Evolutionary conservation across 1,140 invertebrate genomes (phyloP).

Genomic region (Drosophila trapezifrons): DNA sequence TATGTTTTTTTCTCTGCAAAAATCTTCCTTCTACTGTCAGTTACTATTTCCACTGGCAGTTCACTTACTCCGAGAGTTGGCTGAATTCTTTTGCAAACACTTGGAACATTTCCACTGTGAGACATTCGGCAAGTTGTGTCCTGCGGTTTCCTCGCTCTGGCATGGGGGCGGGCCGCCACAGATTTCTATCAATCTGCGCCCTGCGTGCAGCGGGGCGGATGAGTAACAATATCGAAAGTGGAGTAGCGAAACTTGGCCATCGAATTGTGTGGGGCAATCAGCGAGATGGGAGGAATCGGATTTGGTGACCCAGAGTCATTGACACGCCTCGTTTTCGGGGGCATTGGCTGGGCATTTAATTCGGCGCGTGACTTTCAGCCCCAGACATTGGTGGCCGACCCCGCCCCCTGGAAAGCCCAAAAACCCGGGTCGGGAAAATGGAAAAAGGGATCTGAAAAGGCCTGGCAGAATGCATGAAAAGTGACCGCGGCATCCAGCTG

Average conservation of each 20-base stretch:
- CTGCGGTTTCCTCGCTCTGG: neutral
- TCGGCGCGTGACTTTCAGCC: constrained; percentile 36
- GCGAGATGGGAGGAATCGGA: constrained; percentile 27
- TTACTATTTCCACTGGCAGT: neutral
- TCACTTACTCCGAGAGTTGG: neutral
- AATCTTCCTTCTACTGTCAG: too few species aligned
- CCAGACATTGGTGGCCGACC: constrained; percentile 36
- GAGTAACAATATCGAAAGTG: constrained; percentile 35
- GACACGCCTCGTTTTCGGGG: constrained; percentile 62
- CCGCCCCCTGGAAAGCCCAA: neutral
- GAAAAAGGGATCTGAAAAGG: constrained; percentile 50
- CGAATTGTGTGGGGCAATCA: constrained; percentile 36
- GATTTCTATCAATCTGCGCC: constrained; percentile 11
- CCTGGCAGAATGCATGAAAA: constrained; percentile 67
- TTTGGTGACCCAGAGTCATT: constrained; percentile 58
- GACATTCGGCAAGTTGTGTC: constrained; percentile 3
- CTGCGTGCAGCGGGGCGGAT: constrained; percentile 43
- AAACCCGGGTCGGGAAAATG: constrained; percentile 15
- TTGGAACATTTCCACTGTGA: constrained; percentile 1
- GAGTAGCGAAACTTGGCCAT: constrained; percentile 7
- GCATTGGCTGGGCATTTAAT: constrained; percentile 58
- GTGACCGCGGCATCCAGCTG: constrained; percentile 51
- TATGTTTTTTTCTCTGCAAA: neutral
- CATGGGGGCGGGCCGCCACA: neutral
- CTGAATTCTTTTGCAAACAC: neutral